Evolutionary conservation across 2,113 vertebrate genomes (phyloP).

Genomic region (Mungos mungo): DNA sequence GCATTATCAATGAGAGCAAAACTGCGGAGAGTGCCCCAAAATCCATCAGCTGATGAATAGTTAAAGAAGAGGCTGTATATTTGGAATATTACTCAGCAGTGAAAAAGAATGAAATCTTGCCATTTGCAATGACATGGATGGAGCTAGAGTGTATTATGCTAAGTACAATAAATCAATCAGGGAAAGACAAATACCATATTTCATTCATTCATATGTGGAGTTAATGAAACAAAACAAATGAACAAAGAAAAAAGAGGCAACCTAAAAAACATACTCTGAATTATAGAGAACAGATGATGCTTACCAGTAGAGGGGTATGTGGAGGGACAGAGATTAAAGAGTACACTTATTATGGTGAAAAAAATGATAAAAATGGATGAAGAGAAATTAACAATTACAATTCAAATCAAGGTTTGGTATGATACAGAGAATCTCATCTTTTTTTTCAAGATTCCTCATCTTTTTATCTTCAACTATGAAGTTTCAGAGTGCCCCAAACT

Average conservation of each 20-base stretch:
- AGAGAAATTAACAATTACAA: conserved; percentile 15
- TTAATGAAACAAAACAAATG: neutral
- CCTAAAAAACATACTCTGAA: neutral
- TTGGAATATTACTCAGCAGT: neutral
- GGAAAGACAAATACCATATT: neutral
- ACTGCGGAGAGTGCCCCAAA: neutral
- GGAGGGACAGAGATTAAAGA: too few relatives aligned
- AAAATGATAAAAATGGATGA: neutral
- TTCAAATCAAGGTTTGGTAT: conserved; percentile 17
- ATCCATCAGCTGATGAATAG: neutral
- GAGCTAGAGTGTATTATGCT: neutral
- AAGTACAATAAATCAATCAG: neutral
- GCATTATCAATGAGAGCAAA: neutral
- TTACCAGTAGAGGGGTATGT: too few relatives aligned
- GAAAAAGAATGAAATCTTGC: neutral
- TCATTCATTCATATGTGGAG: neutral
- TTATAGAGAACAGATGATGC: neutral
- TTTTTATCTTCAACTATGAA: neutral
- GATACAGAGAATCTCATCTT: neutral
- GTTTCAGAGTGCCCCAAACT: neutral
- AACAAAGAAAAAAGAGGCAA: neutral
- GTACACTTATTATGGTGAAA: neutral
- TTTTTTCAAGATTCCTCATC: conserved; percentile 37
- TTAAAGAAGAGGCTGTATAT: neutral
- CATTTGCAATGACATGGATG: neutral